Evolutionary conservation across 2,113 vertebrate species (phyloP).

Genomic region (Junco hyemalis): DNA sequence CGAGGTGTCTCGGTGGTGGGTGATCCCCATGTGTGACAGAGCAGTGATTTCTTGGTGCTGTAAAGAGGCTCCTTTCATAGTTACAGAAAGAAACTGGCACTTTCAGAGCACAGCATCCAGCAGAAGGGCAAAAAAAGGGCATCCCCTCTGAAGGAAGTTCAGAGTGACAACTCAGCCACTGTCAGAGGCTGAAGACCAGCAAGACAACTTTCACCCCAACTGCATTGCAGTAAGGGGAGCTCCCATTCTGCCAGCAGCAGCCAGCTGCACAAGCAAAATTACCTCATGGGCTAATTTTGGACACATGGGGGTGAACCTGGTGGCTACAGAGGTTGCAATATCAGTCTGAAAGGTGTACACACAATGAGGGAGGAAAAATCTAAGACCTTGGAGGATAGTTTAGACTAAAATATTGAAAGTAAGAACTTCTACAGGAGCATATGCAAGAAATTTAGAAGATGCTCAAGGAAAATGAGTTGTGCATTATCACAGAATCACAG

Average conservation of each 20-base stretch:
- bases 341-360: not conserved
- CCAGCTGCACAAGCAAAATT: not conserved
- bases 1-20: not conserved
- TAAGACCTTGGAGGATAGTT: not conserved
- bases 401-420: not conserved
- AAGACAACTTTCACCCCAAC: not conserved
- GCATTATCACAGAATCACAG: not conserved
- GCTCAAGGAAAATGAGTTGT: not conserved
- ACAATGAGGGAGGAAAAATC: not conserved
- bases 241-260: not conserved
- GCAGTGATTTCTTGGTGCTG: not conserved
- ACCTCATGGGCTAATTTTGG: rapidly evolving
- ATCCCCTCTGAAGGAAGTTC: not conserved
- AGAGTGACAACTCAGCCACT: not conserved
- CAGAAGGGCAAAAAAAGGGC: not conserved
- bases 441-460: not conserved
- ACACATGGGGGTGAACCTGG: not conserved
- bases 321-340: not conserved
- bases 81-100: not conserved
- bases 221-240: rapidly evolving
- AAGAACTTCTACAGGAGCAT: rapidly evolving
- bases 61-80: not conserved
- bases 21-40: not conserved
- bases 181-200: not conserved
- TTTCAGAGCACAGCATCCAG: not conserved